Conservation (phyloP, 2,113 vertebrate species). For the Ceyx cyanopectus region DNA sequence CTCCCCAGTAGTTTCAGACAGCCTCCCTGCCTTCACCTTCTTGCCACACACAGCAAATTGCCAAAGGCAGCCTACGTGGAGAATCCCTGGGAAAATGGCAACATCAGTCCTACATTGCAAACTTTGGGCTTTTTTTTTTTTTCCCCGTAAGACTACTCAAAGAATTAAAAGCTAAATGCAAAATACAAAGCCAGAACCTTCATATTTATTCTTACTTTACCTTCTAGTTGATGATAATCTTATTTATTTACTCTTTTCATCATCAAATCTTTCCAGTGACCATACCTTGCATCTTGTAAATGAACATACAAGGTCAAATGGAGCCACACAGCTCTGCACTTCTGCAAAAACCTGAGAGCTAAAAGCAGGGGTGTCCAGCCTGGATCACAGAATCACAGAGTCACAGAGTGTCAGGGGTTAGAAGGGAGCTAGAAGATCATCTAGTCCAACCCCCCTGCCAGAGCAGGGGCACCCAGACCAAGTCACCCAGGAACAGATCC, state of each 20-base stretch:
- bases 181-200: not conserved
- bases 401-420: no score
- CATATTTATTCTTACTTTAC: not conserved
- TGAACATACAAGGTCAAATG: not conserved
- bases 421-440: no score
- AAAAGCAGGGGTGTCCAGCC: not conserved
- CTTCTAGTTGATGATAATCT: not conserved
- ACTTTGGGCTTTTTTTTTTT: not conserved
- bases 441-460: no score
- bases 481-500: no score
- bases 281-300: not conserved
- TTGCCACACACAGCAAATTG: not conserved
- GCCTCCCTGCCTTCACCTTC: not conserved
- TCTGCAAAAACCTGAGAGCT: not conserved
- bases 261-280: not conserved
- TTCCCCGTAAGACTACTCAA: not conserved
- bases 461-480: no score
- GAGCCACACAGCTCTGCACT: not conserved
- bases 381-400: no score
- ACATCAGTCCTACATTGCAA: not conserved
- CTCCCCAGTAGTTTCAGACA: not conserved
- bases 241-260: not conserved
- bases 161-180: not conserved
- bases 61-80: not conserved
- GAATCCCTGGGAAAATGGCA: not conserved